Conservation (phyloP, 2,888 invertebrate genomes). For the Eremobia ochroleuca region DNA sequence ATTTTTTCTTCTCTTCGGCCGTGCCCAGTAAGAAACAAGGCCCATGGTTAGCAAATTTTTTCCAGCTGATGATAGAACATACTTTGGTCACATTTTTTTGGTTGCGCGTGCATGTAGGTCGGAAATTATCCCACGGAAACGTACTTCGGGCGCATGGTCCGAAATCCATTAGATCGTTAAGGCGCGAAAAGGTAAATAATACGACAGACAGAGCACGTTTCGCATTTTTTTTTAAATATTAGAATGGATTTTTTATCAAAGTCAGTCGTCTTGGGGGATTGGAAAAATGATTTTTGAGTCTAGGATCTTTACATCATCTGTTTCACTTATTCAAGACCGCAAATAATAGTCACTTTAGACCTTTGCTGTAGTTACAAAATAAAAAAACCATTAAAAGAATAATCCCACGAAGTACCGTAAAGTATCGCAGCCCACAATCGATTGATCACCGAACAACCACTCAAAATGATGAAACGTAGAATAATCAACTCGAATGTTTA, state of each 20-base stretch:
- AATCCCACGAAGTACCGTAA: neutral
- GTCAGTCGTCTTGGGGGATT: neutral
- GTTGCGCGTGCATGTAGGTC: neutral
- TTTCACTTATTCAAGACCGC: neutral
- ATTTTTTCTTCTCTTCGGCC: neutral
- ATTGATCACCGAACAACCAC: constrained; percentile 45
- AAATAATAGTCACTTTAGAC: neutral
- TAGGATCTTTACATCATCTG: neutral
- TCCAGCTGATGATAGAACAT: neutral
- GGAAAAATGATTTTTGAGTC: neutral
- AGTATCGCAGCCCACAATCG: constrained; percentile 22
- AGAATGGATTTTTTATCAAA: neutral
- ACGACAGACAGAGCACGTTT: neutral
- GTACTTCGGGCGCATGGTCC: no score
- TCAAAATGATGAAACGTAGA: constrained; percentile 57
- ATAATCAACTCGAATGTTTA: constrained; percentile 56
- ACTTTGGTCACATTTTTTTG: neutral
- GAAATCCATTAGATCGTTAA: neutral
- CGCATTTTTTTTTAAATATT: no score
- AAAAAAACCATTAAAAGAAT: constrained; percentile 1
- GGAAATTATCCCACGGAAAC: neutral
- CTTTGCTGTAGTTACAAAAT: neutral
- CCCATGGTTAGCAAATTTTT: neutral
- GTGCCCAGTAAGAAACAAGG: neutral
- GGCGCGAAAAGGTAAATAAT: neutral